Percentiles rank a stretch among this genome's conserved stretches.
Evolutionary conservation across 2,888 invertebrate genomes (phyloP).

Genomic region (Chaitophorus viminalis): DNA sequence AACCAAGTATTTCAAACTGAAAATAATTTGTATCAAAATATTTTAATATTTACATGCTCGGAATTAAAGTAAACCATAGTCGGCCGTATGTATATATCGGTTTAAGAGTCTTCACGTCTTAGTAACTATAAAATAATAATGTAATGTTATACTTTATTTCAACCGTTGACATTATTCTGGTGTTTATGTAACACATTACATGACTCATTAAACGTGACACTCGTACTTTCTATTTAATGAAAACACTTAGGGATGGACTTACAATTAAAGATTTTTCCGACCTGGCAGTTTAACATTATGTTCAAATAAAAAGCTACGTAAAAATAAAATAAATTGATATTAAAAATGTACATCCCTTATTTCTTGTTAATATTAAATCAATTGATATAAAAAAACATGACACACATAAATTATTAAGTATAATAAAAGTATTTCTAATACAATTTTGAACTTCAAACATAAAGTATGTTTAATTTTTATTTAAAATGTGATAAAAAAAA

Average conservation of each 20-base stretch:
- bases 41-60: neutral
- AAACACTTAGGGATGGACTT: conserved; percentile 9
- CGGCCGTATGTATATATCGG: neutral
- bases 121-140: conserved; percentile 46
- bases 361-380: neutral
- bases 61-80: conserved; percentile 9
- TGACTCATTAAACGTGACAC: conserved; percentile 36
- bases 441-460: neutral
- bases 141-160: conserved; percentile 35
- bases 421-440: neutral
- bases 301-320: neutral
- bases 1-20: conserved; percentile 15
- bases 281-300: neutral
- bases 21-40: conserved; percentile 27
- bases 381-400: neutral
- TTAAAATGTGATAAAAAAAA: neutral
- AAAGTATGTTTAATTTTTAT: neutral
- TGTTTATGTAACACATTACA: conserved; percentile 40
- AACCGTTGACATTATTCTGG: conserved; percentile 17
- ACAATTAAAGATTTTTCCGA: neutral
- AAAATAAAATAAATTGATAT: neutral
- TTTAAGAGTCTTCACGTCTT: neutral
- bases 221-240: conserved; percentile 44
- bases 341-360: neutral
- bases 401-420: neutral